Percentiles rank a stretch among this genome's conserved stretches.
phyloP scores from a whole-genome alignment of 2,888 invertebrate genomes.

The Leptinotarsa juncta region DNA sequence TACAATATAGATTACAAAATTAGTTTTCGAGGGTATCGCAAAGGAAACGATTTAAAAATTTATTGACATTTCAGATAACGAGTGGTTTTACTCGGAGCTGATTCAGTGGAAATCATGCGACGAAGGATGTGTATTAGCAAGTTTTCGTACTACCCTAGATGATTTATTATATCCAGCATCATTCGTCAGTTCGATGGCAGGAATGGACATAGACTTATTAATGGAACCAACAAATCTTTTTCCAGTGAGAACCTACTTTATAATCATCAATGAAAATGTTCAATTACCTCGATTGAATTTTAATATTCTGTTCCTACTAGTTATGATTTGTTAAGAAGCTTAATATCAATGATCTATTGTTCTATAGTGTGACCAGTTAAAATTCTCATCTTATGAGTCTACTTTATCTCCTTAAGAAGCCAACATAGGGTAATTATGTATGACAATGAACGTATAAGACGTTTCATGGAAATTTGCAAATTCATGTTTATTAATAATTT shows the following conservation, averaged over 20 bases:
- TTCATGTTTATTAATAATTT: too few relatives aligned
- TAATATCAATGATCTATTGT: too few relatives aligned
- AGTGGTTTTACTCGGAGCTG: conserved; percentile 74
- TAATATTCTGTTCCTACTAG: too few relatives aligned
- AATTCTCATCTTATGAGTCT: too few relatives aligned
- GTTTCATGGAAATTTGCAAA: too few relatives aligned
- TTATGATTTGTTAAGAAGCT: too few relatives aligned
- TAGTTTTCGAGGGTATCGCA: too few relatives aligned
- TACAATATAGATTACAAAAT: too few relatives aligned
- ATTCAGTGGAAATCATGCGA: conserved; percentile 72
- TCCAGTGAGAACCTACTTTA: conserved; percentile 68
- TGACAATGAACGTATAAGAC: too few relatives aligned
- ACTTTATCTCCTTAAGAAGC: too few relatives aligned
- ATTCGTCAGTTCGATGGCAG: conserved; percentile 69
- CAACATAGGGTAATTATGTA: too few relatives aligned
- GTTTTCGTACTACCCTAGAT: conserved; percentile 73
- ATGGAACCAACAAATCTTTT: conserved; percentile 76
- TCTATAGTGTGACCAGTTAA: too few relatives aligned
- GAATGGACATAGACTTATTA: conserved; percentile 73
- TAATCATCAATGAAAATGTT: not conserved
- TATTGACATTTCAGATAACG: conserved; percentile 65
- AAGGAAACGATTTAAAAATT: not conserved
- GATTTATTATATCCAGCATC: conserved; percentile 75
- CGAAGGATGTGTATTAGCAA: conserved; percentile 70
- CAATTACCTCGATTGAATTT: not conserved